Evolutionary conservation across 2,888 invertebrate species (phyloP).

Genomic region (Cataglyphis altisquamis): DNA sequence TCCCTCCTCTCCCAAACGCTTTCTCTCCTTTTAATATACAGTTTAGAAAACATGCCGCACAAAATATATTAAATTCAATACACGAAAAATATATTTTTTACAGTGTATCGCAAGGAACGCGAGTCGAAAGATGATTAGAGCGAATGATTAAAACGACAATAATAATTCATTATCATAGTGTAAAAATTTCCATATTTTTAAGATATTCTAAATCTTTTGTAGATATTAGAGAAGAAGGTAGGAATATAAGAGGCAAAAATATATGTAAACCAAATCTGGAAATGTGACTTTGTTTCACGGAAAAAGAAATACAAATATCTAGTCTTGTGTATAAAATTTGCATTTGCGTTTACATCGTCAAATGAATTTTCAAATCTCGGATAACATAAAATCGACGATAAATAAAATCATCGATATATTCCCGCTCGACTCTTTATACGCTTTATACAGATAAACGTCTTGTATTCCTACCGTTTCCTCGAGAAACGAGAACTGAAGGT

Average conservation of each 20-base stretch:
- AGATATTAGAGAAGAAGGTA: neutral
- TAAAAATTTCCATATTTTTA: neutral
- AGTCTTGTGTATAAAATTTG: neutral
- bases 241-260: conserved; percentile 1
- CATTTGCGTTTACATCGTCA: neutral
- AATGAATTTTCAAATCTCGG: neutral
- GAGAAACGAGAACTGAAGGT: conserved; percentile 3
- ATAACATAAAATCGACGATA: neutral
- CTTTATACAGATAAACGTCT: neutral
- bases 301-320: neutral
- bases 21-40: conserved; percentile 33
- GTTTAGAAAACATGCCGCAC: conserved; percentile 27
- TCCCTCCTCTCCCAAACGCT: neutral
- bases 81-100: conserved; percentile 43
- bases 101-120: conserved; percentile 25
- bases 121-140: conserved; percentile 4
- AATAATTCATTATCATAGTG: neutral
- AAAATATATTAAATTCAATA: conserved; percentile 56
- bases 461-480: conserved; percentile 36
- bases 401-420: neutral
- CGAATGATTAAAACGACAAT: neutral
- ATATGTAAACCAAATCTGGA: neutral
- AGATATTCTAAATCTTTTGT: neutral
- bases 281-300: neutral
- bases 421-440: neutral